phyloP scores from a whole-genome alignment of 2,797 vertebrate species.

The Silurus lanzhouensis region DNA sequence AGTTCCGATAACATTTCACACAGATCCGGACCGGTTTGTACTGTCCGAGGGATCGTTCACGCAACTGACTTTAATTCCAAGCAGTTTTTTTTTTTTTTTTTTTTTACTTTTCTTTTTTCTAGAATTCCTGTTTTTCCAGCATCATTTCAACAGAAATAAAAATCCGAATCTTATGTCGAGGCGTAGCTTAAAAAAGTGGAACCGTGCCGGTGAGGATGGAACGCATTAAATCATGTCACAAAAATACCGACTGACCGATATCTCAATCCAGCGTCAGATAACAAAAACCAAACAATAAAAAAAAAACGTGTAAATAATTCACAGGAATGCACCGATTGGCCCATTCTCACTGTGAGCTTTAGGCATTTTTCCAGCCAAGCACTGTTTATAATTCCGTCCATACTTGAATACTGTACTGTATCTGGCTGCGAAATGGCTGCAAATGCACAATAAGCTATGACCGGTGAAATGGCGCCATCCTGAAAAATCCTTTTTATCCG shows the following conservation, averaged over 20 bases:
- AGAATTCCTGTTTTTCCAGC: too few relatives aligned
- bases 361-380: conserved; percentile 41
- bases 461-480: conserved; percentile 41
- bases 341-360: conserved; percentile 56
- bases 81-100: neutral
- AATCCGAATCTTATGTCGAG: too few relatives aligned
- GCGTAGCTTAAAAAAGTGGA: too few relatives aligned
- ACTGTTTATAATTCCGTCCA: conserved; percentile 51
- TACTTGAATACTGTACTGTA: conserved; percentile 61
- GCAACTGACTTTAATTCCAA: neutral
- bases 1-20: conserved; percentile 40
- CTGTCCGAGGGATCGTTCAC: neutral
- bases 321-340: neutral
- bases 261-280: neutral
- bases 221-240: neutral
- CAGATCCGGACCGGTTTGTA: neutral
- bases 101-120: too few relatives aligned
- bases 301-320: conserved; percentile 2
- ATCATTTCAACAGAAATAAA: too few relatives aligned
- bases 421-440: conserved; percentile 38
- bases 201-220: neutral
- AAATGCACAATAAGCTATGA: conserved; percentile 56
- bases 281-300: conserved; percentile 13
- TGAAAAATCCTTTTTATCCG: neutral
- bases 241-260: conserved; percentile 3